Evolutionary conservation across 2,888 invertebrate species (phyloP), one percentile per base, ranked within the genome.

Genomic region (Lymantria monacha): DNA sequence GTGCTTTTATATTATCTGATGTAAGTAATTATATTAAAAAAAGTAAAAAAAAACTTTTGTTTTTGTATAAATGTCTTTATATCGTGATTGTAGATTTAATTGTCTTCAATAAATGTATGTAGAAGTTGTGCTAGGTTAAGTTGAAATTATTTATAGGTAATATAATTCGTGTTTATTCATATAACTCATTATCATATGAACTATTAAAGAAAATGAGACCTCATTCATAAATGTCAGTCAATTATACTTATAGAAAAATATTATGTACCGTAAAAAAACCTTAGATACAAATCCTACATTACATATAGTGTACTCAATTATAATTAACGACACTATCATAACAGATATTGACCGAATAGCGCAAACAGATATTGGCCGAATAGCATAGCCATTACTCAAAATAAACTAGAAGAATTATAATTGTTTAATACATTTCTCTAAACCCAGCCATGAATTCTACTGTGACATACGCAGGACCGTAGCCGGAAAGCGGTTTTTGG

Each of bases 1-100:
- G 76, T 80, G 78, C 74, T 79, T 77, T 70, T 69, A 64, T 49
- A 61, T 71, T 73, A 69, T 64, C 57, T 70, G 55, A 61, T 50
- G 49, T 61, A 52, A 62, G 64, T 62, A 53, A 63, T 61, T 44
- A 50, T 60, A 58, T 46, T 59, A 55, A 57, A 55, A 49, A 41
- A 55, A 45, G 45, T 47, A 11, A 48, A 53, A 49, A 54, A 55
- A 63, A 57, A 58, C 45, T 22, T 37, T 30, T 42, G 30, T 63
- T 53, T 66, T 62, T 66, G 65, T 64, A 63, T 67, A 67, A 65
- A 59, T 67, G 59, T 61, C 53, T 53, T 41, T 14, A 7, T 55
- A 62, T 67, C 56, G 64, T 70, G 63, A 63, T 68, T 67, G 48
- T 69, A 70, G 58, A 57, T 51, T 49, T 63, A 55, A 58, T 63